Evolutionary conservation across 2,113 vertebrate species (phyloP).

Genomic region (Galemys pyrenaicus): DNA sequence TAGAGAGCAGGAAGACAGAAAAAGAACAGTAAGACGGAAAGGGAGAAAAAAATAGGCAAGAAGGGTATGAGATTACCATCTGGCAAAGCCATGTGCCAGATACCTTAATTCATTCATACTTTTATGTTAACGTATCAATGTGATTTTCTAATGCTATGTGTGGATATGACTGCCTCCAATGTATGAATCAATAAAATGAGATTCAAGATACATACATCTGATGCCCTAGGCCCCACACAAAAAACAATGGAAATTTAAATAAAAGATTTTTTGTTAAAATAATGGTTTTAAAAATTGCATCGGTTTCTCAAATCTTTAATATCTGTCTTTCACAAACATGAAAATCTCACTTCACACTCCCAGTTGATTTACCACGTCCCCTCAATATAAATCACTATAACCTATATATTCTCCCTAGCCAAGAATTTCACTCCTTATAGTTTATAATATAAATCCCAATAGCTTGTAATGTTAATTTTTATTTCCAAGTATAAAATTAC

Average conservation of each 20-base stretch:
- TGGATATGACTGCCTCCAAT: not conserved
- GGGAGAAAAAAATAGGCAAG: not conserved
- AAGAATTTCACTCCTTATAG: not conserved
- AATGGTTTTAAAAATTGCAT: not conserved
- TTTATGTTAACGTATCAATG: not conserved
- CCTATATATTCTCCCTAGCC: not conserved
- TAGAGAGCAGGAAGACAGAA: not conserved
- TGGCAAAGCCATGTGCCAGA: not conserved
- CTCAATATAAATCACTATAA: not conserved
- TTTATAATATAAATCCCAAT: not conserved
- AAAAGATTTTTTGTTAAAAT: not conserved
- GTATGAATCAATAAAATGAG: not conserved
- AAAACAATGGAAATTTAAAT: not conserved
- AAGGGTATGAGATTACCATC: not conserved
- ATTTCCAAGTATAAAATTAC: conserved; percentile 18
- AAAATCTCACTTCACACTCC: not conserved
- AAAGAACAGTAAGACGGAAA: not conserved
- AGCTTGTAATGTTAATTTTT: not conserved
- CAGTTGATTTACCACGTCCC: not conserved
- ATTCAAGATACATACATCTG: not conserved
- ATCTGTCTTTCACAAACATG: conserved; percentile 16
- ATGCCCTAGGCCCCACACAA: not conserved
- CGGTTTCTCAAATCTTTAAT: not conserved
- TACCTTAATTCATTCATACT: not conserved
- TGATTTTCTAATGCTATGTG: not conserved